Conservation (phyloP, 37 sponge, comb jelly and placozoan genomes). For the Beroe forskalii region DNA sequence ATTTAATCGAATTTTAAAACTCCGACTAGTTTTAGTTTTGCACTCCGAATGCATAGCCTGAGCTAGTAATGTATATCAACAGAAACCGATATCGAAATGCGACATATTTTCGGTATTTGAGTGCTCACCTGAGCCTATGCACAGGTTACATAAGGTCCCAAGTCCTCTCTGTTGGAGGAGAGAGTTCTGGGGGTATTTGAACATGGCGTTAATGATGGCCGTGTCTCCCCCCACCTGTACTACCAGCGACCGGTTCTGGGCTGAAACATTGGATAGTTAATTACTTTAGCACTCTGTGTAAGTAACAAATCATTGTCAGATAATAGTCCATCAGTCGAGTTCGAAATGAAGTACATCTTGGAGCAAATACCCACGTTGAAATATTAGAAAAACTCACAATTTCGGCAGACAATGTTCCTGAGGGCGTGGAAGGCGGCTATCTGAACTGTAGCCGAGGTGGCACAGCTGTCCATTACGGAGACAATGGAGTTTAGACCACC, state of each 20-base stretch:
- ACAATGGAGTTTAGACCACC: conserved; percentile 55
- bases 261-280: too few species aligned
- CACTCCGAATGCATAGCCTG: too few species aligned
- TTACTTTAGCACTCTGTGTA: too few species aligned
- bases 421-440: conserved; percentile 56
- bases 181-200: conserved; percentile 63
- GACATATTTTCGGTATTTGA: too few species aligned
- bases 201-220: conserved; percentile 53
- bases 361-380: too few species aligned
- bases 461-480: conserved; percentile 56
- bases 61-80: too few species aligned
- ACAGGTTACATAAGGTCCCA: conserved; percentile 52
- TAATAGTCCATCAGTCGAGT: too few species aligned
- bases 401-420: conserved; percentile 57
- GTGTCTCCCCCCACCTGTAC: conserved; percentile 55
- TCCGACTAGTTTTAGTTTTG: too few species aligned
- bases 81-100: too few species aligned
- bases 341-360: too few species aligned
- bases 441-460: conserved; percentile 30
- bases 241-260: conserved; percentile 47
- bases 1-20: too few species aligned
- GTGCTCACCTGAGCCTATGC: conserved; percentile 40
- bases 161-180: conserved; percentile 49
- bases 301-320: too few species aligned
- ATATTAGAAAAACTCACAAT: conserved; percentile 56